These are phyloP conservation scores for Diorhabda elongata DNA, from an alignment of 1,140 invertebrate genomes.

Conservation along the genomic window DNA sequence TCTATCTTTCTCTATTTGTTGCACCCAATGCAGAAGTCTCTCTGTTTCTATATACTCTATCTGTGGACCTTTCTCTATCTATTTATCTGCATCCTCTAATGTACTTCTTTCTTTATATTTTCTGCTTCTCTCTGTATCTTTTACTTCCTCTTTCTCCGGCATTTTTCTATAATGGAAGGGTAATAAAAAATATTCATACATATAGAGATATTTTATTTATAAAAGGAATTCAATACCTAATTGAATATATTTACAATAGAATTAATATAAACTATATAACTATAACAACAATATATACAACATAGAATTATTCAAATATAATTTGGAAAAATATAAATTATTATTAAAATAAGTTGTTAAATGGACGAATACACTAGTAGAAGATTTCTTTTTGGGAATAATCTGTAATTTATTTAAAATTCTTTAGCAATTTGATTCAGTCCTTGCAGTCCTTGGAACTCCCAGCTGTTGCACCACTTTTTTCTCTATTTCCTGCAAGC, in stretches of 20 bases:
- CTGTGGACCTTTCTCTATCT: too few relatives aligned
- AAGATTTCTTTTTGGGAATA: slow-evolving; percentile 16
- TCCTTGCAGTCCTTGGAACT: slow-evolving; percentile 39
- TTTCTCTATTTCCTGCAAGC: slow-evolving; percentile 46
- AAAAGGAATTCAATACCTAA: slow-evolving; percentile 20
- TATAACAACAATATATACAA: slow-evolving; percentile 46
- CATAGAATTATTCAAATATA: slow-evolving; percentile 35
- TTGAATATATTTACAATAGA: slow-evolving; percentile 39
- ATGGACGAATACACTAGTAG: slow-evolving; percentile 35
- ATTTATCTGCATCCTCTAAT: too few relatives aligned
- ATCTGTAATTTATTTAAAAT: slow-evolving; percentile 13
- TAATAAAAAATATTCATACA: not conserved
- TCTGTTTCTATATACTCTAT: too few relatives aligned
- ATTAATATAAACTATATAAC: slow-evolving; percentile 47
- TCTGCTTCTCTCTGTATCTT: too few relatives aligned
- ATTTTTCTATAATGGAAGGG: not conserved
- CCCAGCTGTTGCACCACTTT: slow-evolving; percentile 46
- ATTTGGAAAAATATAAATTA: slow-evolving; percentile 30
- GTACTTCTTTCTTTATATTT: too few relatives aligned
- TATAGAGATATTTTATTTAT: slow-evolving; percentile 9
- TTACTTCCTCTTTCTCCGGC: not conserved
- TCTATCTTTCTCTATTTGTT: too few relatives aligned
- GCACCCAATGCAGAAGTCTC: too few relatives aligned
- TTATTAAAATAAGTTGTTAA: slow-evolving; percentile 23
- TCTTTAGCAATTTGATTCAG: slow-evolving; percentile 34